Percentiles rank a stretch among this genome's conserved stretches.
These are phyloP conservation scores for Hyperoplus immaculatus DNA, from an alignment of 2,797 vertebrate genomes.

Conservation along the genomic window DNA sequence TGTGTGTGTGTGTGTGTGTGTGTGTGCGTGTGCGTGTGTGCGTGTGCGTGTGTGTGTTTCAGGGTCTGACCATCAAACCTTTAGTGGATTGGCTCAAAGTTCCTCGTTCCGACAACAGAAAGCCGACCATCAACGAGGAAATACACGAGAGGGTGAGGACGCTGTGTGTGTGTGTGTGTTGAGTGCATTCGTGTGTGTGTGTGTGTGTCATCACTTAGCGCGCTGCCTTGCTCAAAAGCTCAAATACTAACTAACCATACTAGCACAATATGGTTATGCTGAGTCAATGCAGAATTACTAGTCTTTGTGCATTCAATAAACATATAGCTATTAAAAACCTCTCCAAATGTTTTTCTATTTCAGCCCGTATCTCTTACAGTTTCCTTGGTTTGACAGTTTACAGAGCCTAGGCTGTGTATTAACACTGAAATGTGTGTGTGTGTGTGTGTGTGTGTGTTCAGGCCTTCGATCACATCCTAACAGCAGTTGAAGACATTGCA, in stretches of 20 bases:
- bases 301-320: no score
- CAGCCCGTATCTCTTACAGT: no score
- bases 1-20: no score
- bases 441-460: constrained; percentile 36
- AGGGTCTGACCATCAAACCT: constrained; percentile 98
- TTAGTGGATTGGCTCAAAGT: constrained; percentile 97
- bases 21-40: no score
- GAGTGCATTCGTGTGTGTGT: background rate
- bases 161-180: background rate
- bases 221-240: no score
- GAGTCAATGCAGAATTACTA: no score
- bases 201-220: constrained; percentile 31
- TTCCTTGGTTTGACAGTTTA: background rate
- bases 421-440: no score
- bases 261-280: no score
- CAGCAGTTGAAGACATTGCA: constrained; percentile 96
- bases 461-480: constrained; percentile 97
- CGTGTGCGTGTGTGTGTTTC: background rate
- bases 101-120: constrained; percentile 93
- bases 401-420: no score
- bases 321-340: no score
- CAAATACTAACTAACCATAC: no score
- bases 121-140: constrained; percentile 96
- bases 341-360: no score
- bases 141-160: constrained; percentile 92